These are phyloP conservation scores for Neosilurus hyrtlii DNA, from an alignment of 2,797 vertebrate genomes.

Conservation along the genomic window DNA sequence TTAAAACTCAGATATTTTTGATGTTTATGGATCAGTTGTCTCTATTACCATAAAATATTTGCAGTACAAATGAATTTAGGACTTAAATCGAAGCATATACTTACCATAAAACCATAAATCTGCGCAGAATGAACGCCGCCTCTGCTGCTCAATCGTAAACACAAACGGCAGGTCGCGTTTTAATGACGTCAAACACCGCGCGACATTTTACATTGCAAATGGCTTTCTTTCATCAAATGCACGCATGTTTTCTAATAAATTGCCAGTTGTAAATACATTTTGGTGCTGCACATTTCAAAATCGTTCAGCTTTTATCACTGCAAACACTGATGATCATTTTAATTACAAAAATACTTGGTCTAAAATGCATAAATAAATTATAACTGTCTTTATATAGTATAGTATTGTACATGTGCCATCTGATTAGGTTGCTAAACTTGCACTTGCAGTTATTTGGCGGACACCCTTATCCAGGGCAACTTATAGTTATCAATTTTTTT, in stretches of 20 bases:
- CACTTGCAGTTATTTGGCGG: too few species aligned
- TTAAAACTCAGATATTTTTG: neutral
- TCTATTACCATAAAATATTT: neutral
- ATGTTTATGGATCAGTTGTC: neutral
- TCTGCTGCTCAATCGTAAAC: neutral
- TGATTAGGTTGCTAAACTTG: too few species aligned
- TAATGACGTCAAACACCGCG: slow-evolving; percentile 13
- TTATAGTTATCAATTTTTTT: too few species aligned
- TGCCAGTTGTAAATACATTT: neutral
- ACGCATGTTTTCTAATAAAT: neutral
- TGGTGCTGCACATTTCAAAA: too few species aligned
- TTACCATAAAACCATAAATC: neutral
- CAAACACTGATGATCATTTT: neutral
- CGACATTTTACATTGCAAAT: neutral
- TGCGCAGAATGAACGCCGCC: neutral
- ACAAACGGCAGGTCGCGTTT: neutral
- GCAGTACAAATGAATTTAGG: neutral
- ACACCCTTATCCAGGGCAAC: too few species aligned
- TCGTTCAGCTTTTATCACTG: neutral
- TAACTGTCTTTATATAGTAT: too few species aligned
- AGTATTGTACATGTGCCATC: too few species aligned
- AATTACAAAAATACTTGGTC: neutral
- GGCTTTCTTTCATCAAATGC: neutral
- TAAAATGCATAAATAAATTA: neutral
- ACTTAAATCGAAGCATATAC: neutral